Evolutionary conservation across 2,888 invertebrate genomes (phyloP).

Genomic region (Nymphalis polychloros): DNA sequence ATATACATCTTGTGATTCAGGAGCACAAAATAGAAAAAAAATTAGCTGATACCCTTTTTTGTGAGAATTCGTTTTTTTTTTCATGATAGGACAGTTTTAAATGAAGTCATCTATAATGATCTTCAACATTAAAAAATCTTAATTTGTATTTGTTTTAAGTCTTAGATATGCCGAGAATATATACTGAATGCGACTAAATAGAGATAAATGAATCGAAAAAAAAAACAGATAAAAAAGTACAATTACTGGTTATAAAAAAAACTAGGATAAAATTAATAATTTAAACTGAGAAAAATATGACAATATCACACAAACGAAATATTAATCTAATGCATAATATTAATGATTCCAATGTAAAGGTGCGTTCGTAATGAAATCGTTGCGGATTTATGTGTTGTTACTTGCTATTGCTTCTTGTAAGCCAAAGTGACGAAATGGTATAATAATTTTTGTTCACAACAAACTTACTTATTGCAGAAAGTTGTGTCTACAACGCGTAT

Average conservation of each 20-base stretch:
- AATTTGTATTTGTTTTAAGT: slow-evolving; percentile 9
- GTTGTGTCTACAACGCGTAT: too few relatives aligned
- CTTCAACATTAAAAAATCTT: too few relatives aligned
- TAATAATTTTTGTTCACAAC: too few relatives aligned
- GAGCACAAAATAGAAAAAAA: slow-evolving; percentile 66
- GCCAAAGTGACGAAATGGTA: too few relatives aligned
- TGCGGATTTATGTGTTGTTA: too few relatives aligned
- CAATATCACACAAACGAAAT: slow-evolving; percentile 38
- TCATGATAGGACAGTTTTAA: too few relatives aligned
- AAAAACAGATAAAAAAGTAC: slow-evolving; percentile 21
- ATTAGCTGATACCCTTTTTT: slow-evolving; percentile 41
- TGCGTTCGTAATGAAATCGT: too few relatives aligned
- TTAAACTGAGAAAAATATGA: slow-evolving; percentile 34
- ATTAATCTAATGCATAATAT: slow-evolving; percentile 34
- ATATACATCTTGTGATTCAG: slow-evolving; percentile 48
- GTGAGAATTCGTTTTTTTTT: slow-evolving; percentile 47
- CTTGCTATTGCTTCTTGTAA: too few relatives aligned
- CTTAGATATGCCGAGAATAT: background rate
- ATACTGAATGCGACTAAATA: background rate
- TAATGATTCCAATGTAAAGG: slow-evolving; percentile 48
- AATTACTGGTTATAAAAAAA: slow-evolving; percentile 11
- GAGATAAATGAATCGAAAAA: background rate
- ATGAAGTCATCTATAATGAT: too few relatives aligned
- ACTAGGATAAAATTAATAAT: slow-evolving; percentile 10
- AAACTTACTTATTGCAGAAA: too few relatives aligned